Base-by-base conservation (phyloP, 1,140 invertebrate genomes). In the Leptestheria dahalacensis region DNA sequence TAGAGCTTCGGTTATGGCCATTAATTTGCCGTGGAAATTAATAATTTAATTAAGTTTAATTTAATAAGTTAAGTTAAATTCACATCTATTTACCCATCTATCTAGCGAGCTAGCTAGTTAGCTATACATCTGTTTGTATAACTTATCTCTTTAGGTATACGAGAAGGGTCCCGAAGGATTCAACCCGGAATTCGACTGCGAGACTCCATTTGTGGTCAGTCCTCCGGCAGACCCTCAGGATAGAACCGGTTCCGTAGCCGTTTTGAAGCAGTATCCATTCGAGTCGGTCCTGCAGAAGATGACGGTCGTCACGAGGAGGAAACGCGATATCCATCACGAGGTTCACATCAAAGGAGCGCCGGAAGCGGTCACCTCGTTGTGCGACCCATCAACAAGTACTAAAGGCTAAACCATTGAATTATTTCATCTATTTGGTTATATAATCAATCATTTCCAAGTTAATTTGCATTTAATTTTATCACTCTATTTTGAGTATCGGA, bases 201-300 rank as follows among this genome's bases (percentile, higher is more conserved):
- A 61, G 47, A 64, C 67, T 4, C 64, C 61, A 10, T 41, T 62
- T 1, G 25, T 66, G 9, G 64, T 68, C 12, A 53, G 53, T 21
- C 66, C 67, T 4, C 26, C 47, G 1, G 25, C 25, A 2, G 53
- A 48, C 41, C 21, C 20, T 26, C 21, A 57, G 24, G 48, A 23
- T 12, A 23, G 46, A 21, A 48, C 28, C 28, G 54, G 10, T 59
- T 56, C 9, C 47, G 61, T 23, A 41, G 62, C 29, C 29, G 63
- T 77, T 18, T 67, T 78, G 9, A 68, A 72, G 52, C 73, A 75
- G 65, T 77, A 76, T 66, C 74, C 76, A 1, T 78, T 78, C 64
- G 72, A 74, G 29, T 75, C 75, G 0, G 64, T 63, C 10, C 62
- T 74, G 18, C 75, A 78, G 64, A 59, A 75, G 33, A 77, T 75